Conservation (phyloP, 2,797 vertebrate species). For the Acanthornis magna region DNA sequence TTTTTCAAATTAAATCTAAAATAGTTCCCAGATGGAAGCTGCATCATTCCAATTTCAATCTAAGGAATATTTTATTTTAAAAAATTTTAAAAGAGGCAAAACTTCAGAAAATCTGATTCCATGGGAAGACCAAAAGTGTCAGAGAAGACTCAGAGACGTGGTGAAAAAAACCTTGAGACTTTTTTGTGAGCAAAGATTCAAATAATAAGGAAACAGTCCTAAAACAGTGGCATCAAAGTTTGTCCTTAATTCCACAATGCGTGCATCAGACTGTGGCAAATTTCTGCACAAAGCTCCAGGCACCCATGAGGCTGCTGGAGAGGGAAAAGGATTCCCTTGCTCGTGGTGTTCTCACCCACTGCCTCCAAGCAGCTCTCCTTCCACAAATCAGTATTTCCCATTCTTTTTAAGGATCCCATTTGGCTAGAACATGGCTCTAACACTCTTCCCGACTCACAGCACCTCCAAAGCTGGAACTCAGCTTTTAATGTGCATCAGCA, state of each 20-base stretch:
- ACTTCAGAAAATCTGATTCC: not conserved
- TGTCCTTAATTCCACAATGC: not conserved
- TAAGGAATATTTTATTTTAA: not conserved
- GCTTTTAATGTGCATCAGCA: not conserved
- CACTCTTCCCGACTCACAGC: not conserved
- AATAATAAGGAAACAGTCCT: not conserved
- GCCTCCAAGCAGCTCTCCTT: not conserved
- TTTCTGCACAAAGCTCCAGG: not conserved
- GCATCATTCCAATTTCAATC: not conserved
- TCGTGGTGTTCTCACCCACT: not conserved
- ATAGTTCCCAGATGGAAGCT: slow-evolving; percentile 29
- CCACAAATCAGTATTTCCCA: not conserved
- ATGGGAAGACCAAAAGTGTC: not conserved
- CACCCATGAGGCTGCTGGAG: not conserved
- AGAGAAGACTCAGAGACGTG: not conserved
- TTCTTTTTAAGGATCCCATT: not conserved
- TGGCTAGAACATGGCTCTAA: not conserved
- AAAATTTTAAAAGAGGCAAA: not conserved
- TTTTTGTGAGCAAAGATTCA: not conserved
- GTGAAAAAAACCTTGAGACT: not conserved
- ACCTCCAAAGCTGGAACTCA: not conserved
- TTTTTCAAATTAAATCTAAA: slow-evolving; percentile 33
- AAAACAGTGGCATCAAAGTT: not conserved
- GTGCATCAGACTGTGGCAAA: slow-evolving; percentile 14
- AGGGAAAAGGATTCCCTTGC: not conserved